Percentiles rank a stretch among this genome's conserved stretches.
phyloP scores from a whole-genome alignment of 2,113 vertebrate genomes.

The Desmodus rotundus region DNA sequence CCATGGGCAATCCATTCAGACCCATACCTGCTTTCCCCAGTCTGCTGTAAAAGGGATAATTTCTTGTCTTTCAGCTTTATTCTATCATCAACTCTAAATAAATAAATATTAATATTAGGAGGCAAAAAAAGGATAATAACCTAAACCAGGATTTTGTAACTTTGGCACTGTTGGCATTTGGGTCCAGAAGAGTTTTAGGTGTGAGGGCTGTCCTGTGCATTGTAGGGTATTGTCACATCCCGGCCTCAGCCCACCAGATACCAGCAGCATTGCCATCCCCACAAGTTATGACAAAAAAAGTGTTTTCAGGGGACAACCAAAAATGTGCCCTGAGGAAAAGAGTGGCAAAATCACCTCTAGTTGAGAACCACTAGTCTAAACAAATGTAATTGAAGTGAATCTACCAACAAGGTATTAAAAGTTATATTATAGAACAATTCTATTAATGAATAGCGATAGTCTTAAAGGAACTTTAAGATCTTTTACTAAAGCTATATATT shows the following conservation, averaged over 20 bases:
- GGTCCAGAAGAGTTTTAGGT: neutral
- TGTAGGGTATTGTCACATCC: neutral
- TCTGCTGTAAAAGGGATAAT: neutral
- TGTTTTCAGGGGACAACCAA: neutral
- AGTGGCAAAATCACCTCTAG: neutral
- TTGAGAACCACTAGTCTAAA: neutral
- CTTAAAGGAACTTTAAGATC: neutral
- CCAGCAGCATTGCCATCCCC: fast-evolving
- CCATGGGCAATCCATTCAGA: neutral
- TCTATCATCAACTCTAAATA: neutral
- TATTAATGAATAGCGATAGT: neutral
- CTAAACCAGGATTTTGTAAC: neutral
- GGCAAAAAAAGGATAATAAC: neutral
- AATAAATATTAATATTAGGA: neutral
- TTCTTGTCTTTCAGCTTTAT: neutral
- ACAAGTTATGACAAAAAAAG: neutral
- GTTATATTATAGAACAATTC: neutral
- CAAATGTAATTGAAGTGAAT: neutral
- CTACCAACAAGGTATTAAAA: neutral
- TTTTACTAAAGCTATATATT: neutral
- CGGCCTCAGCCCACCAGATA: neutral
- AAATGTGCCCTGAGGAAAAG: no score
- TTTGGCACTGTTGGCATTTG: neutral
- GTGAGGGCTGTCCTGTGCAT: neutral
- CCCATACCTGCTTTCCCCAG: neutral